Percentiles rank a stretch among this genome's conserved stretches.
These are phyloP conservation scores for Mobula hypostoma DNA, from an alignment of 2,113 vertebrate species.

Conservation along the genomic window DNA sequence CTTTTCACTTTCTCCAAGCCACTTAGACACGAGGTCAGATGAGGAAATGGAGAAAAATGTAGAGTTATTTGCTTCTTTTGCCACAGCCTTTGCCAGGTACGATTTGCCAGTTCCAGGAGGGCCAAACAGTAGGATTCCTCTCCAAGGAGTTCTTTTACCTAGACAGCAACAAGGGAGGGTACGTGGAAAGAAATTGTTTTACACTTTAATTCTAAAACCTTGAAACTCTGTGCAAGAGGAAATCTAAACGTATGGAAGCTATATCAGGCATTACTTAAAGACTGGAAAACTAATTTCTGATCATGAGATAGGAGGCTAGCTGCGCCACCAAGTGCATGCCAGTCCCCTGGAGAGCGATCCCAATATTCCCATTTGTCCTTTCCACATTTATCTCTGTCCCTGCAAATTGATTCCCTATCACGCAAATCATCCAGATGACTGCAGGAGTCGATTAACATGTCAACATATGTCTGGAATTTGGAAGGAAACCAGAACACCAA, in stretches of 20 bases:
- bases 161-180: slow-evolving; percentile 35
- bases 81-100: slow-evolving; percentile 93
- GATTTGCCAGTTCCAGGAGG: slow-evolving; percentile 97
- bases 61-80: slow-evolving; percentile 96
- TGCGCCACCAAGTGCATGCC: no score
- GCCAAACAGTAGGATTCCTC: slow-evolving; percentile 90
- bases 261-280: not conserved
- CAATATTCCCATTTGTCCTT: no score
- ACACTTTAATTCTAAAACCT: not conserved
- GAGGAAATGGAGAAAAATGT: slow-evolving; percentile 95
- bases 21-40: slow-evolving; percentile 94
- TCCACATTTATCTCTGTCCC: no score
- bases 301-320: no score
- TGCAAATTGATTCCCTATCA: no score
- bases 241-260: not conserved
- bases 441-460: no score
- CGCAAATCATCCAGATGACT: no score
- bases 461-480: no score
- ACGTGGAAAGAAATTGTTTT: not conserved
- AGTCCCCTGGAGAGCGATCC: no score
- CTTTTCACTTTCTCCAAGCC: slow-evolving; percentile 99
- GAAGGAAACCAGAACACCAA: no score
- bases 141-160: slow-evolving; percentile 97
- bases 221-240: slow-evolving; percentile 18
- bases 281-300: not conserved